These are phyloP conservation scores for Morbakka virulenta DNA, from an alignment of 30 jellyfish, hydroid and myxozoan genomes.

Conservation along the genomic window DNA sequence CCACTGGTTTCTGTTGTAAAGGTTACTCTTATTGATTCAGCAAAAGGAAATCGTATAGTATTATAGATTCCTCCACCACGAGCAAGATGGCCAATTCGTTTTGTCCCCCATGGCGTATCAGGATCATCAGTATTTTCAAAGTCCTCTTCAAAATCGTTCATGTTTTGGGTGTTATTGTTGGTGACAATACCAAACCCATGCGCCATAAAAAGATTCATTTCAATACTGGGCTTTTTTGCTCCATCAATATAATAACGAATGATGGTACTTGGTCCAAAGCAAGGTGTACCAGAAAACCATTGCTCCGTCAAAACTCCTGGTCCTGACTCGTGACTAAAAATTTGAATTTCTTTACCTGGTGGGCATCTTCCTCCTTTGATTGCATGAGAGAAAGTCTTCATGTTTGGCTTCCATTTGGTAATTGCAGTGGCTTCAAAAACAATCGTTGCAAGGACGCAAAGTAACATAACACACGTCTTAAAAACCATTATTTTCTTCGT, in stretches of 20 bases:
- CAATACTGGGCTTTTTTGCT: slow-evolving; percentile 57
- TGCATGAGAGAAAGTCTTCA: slow-evolving; percentile 71
- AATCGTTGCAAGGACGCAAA: too few species aligned
- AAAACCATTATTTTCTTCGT: too few species aligned
- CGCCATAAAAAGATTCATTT: slow-evolving; percentile 54
- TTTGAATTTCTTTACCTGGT: slow-evolving; percentile 31
- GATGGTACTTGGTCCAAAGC: slow-evolving; percentile 58
- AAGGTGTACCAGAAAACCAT: slow-evolving; percentile 79
- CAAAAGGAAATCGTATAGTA: slow-evolving; percentile 70
- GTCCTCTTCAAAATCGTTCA: slow-evolving; percentile 11
- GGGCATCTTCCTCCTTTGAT: slow-evolving; percentile 66
- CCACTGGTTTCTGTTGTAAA: slow-evolving; percentile 41
- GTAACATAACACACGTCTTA: too few species aligned
- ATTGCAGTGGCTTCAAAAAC: too few species aligned
- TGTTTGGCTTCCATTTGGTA: slow-evolving; percentile 56
- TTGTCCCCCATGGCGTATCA: slow-evolving; percentile 74
- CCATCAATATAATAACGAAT: slow-evolving; percentile 75
- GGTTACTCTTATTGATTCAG: slow-evolving; percentile 47
- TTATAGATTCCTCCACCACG: slow-evolving; percentile 68
- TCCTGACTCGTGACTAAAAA: slow-evolving; percentile 47
- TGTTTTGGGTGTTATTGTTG: background rate
- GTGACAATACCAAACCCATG: slow-evolving; percentile 69
- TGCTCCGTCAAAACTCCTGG: slow-evolving; percentile 95
- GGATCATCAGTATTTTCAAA: slow-evolving; percentile 1
- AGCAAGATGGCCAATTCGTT: slow-evolving; percentile 79